Conservation (phyloP, 2,797 vertebrate genomes). For the Peromyscus attwateri region DNA sequence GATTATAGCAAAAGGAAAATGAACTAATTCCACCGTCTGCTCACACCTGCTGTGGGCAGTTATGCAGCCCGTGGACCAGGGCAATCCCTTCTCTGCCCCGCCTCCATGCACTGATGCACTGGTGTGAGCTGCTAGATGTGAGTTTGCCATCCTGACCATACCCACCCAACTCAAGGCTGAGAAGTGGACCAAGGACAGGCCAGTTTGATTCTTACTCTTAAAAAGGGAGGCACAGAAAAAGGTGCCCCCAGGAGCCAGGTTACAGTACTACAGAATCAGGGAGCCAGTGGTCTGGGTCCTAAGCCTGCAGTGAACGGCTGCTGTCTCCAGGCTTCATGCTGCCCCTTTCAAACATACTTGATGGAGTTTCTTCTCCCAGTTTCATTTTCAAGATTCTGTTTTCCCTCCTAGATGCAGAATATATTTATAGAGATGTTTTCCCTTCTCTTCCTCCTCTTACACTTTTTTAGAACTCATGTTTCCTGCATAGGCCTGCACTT, state of each 20-base stretch:
- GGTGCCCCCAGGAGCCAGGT: background rate
- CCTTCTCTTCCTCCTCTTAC: background rate
- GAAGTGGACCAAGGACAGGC: background rate
- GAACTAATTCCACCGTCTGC: background rate
- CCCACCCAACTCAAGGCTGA: background rate
- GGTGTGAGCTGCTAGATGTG: background rate
- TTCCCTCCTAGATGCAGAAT: background rate
- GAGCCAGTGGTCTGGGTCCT: background rate
- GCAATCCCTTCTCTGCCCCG: background rate
- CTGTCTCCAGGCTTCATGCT: background rate
- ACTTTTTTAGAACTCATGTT: background rate
- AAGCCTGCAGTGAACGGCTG: too few relatives aligned
- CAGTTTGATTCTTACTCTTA: background rate
- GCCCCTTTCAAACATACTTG: background rate
- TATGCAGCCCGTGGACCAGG: background rate
- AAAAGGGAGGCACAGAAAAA: background rate
- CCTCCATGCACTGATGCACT: rapidly evolving
- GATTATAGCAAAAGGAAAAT: background rate
- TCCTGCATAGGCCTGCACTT: background rate
- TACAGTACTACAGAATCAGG: background rate
- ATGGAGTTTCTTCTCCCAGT: background rate
- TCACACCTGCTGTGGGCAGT: background rate
- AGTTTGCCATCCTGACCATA: background rate
- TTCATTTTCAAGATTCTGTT: background rate
- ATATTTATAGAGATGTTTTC: background rate